phyloP scores from a whole-genome alignment of 2,888 invertebrate species.

The Hypomecis atomaria region DNA sequence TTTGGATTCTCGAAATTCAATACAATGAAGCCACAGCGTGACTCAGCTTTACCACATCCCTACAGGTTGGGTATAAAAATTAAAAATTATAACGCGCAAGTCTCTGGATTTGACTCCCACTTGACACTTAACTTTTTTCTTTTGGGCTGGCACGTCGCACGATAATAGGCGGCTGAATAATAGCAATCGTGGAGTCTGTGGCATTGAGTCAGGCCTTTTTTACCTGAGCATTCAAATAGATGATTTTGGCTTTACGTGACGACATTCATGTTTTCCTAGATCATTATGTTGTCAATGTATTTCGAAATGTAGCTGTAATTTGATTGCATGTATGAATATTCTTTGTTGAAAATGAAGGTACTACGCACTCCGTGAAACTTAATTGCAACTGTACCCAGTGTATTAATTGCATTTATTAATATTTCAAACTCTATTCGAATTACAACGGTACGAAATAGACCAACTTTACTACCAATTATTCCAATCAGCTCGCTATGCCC shows the following conservation, averaged over 20 bases:
- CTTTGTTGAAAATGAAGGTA: not conserved
- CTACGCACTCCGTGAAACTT: not conserved
- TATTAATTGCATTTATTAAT: no score
- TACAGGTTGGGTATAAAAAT: conserved; percentile 31
- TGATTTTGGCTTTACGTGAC: conserved; percentile 37
- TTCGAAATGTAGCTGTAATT: not conserved
- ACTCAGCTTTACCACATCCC: conserved; percentile 27
- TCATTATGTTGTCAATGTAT: conserved; percentile 23
- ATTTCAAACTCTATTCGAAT: not conserved
- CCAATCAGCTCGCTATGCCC: conserved; percentile 7
- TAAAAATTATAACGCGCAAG: conserved; percentile 40
- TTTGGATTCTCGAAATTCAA: conserved; percentile 26
- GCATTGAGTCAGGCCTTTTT: conserved; percentile 40
- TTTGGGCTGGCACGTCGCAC: conserved; percentile 31
- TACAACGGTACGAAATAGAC: conserved; percentile 8
- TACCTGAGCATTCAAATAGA: conserved; percentile 39
- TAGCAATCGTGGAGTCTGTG: conserved; percentile 40
- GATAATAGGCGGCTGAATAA: conserved; percentile 40
- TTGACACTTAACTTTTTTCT: conserved; percentile 37
- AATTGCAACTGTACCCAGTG: no score
- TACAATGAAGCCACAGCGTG: conserved; percentile 27
- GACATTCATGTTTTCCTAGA: conserved; percentile 33
- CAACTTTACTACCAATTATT: conserved; percentile 14
- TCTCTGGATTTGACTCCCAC: conserved; percentile 33
- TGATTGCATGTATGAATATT: not conserved